These are phyloP conservation scores for Heterochromis multidens DNA, from an alignment of 2,113 vertebrate genomes.

Conservation along the genomic window DNA sequence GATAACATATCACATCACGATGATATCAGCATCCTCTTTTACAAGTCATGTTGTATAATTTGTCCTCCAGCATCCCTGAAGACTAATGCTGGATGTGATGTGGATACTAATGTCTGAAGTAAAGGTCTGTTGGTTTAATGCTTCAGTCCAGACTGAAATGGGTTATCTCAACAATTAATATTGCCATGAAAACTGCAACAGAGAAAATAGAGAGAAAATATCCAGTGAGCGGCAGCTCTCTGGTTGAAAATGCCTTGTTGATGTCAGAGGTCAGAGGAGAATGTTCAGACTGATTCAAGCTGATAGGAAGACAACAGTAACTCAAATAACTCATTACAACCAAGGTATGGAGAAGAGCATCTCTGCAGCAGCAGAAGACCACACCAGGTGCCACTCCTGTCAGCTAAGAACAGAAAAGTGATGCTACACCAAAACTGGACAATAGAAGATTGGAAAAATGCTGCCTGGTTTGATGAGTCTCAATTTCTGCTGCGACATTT, in stretches of 20 bases:
- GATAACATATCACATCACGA: neutral
- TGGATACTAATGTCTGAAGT: neutral
- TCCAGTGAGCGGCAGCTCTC: neutral
- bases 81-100: neutral
- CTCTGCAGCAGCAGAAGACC: neutral
- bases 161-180: neutral
- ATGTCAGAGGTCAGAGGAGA: neutral
- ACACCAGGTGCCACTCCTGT: neutral
- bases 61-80: neutral
- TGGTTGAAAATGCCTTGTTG: neutral
- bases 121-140: neutral
- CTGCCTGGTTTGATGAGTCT: neutral
- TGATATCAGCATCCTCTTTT: neutral
- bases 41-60: neutral
- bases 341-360: neutral
- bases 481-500: neutral
- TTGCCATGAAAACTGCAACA: neutral
- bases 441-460: neutral
- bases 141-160: neutral
- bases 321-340: neutral
- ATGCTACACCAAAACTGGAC: neutral
- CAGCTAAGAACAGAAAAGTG: neutral
- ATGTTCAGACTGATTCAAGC: neutral
- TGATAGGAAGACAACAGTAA: neutral
- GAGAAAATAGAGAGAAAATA: neutral